phyloP scores from a whole-genome alignment of 2,797 vertebrate species.

The Acridotheres tristis region DNA sequence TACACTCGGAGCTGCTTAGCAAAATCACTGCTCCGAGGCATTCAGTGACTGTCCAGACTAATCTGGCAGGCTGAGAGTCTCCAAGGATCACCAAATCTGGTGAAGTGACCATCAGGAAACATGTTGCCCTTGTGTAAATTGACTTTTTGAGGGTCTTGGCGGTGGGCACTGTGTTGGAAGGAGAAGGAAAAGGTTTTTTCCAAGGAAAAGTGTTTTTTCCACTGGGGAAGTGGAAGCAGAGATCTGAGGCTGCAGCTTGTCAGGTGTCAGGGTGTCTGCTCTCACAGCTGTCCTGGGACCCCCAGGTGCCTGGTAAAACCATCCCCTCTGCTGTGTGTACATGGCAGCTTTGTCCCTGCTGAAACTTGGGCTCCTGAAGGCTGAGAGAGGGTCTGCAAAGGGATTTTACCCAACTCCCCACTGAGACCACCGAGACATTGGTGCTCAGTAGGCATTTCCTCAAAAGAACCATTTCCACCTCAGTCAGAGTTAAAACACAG shows the following conservation, averaged over 20 bases:
- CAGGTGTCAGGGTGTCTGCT: not conserved
- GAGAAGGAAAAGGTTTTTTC: not conserved
- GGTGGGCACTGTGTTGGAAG: not conserved
- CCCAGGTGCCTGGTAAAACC: not conserved
- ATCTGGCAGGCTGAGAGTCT: not conserved
- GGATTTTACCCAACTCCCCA: not conserved
- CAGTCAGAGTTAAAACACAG: not conserved
- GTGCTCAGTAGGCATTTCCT: not conserved
- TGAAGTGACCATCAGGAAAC: not conserved
- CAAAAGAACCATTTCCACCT: not conserved
- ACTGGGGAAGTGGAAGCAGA: not conserved
- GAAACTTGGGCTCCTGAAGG: rapidly evolving
- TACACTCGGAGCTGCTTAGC: not conserved
- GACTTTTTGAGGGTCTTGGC: not conserved
- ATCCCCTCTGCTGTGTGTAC: rapidly evolving
- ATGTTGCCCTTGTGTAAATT: not conserved
- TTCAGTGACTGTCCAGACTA: not conserved
- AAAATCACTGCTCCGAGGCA: not conserved
- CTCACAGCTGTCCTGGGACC: not conserved
- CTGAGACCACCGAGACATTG: not conserved
- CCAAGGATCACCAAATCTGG: not conserved
- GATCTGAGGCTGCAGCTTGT: not conserved
- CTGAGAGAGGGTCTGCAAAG: not conserved
- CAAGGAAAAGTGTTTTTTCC: not conserved
- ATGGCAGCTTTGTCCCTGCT: not conserved